Base-by-base conservation (phyloP, 2,888 invertebrate genomes). In the Tenthredo mesomela region DNA sequence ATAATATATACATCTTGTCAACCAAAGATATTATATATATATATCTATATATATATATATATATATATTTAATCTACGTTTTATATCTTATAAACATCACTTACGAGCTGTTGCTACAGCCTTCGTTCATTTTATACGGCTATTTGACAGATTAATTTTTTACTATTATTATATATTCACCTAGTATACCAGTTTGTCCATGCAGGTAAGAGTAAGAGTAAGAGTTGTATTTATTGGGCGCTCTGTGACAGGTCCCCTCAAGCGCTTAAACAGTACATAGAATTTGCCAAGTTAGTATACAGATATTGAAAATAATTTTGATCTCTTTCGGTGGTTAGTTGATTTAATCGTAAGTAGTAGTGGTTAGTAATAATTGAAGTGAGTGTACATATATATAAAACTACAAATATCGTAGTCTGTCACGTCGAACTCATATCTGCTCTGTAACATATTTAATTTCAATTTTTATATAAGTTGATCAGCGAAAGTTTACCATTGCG, bases 381-480 rank as follows among this genome's bases (percentile, higher is more conserved):
- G n/a, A n/a, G n/a, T n/a, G n/a, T n/a, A n/a, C n/a, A n/a, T n/a
- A n/a, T 29, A 29, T 29, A 29, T 29, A 29, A n/a, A n/a, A 6
- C 54, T 54, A n/a, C 6, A n/a, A n/a, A 54, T 54, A 54, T 54
- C 10, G 6, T 1, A 7, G n/a, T 18, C 6, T 54, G 54, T 54
- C 54, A n/a, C 54, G n/a, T n/a, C n/a, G n/a, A 54, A n/a, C 54
- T 54, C n/a, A 1, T 70, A 70, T 47, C 37, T n/a, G 9, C 33
- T 33, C 12, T 70, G 5, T n/a, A 18, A n/a, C 33, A n/a, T 18
- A 29, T 37, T 37, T n/a, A 33, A 33, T 9, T 25, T 21, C 43
- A 75, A 75, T 75, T 75, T 75, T 47, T 37, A 47, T 15, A 75
- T 75, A 43, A 75, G 47, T 47, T 75, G 15, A 75, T 75, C 75